phyloP scores from a whole-genome alignment of 2,888 invertebrate species.

The Mesorhabditis spiculigera region DNA sequence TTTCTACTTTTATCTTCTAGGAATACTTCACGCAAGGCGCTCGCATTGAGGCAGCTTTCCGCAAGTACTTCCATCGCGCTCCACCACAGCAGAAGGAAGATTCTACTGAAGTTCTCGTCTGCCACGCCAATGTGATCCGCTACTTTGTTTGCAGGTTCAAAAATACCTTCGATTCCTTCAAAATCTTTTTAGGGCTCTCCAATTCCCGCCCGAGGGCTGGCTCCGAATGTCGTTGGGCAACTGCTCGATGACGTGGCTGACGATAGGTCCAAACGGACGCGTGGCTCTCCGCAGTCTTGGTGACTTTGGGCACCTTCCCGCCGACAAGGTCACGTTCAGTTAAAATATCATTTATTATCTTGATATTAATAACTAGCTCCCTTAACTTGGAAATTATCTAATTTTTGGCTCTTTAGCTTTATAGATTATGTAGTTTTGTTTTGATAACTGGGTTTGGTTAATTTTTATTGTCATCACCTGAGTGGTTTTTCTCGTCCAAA shows the following conservation, averaged over 20 bases:
- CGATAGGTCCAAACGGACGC: conserved; percentile 81
- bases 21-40: conserved; percentile 52
- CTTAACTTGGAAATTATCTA: too few species aligned
- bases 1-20: conserved; percentile 27
- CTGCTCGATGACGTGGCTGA: conserved; percentile 85
- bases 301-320: conserved; percentile 85
- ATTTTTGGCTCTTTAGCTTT: too few species aligned
- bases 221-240: conserved; percentile 84
- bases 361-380: too few species aligned
- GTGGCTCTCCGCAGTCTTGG: conserved; percentile 79
- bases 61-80: conserved; percentile 87
- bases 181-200: conserved; percentile 76
- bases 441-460: too few species aligned
- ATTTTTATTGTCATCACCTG: too few species aligned
- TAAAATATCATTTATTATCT: conserved; percentile 15
- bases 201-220: conserved; percentile 96
- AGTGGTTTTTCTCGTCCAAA: too few species aligned
- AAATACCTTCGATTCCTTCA: too few species aligned
- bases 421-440: too few species aligned
- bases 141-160: conserved; percentile 90
- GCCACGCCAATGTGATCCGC: conserved; percentile 95
- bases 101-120: conserved; percentile 83
- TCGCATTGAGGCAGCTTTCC: conserved; percentile 69
- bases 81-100: conserved; percentile 75
- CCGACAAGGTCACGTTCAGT: conserved; percentile 64